Base-by-base conservation (phyloP, 2,797 vertebrate species). In the Oreochromis mossambicus region DNA sequence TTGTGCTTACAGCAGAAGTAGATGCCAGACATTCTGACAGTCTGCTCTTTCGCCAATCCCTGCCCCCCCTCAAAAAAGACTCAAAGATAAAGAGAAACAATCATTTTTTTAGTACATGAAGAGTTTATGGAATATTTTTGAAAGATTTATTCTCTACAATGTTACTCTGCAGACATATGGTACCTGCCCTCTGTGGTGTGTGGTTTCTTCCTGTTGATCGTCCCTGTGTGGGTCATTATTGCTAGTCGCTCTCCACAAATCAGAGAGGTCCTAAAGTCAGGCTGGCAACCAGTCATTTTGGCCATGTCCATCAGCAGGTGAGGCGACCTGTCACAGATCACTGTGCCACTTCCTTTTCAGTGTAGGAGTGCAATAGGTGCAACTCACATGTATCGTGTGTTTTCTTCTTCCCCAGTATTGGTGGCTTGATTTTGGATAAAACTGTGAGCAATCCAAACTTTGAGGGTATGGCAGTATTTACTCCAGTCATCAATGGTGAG, bases 281-380 rank as follows among this genome's bases (percentile, higher is more conserved):
- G 97, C 7, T 98, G 97, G 98, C 95, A 97, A 79, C 98, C 98
- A 0, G 96, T 98, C 54, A 96, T 98, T 21, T 89, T 97, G 41
- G 98, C 97, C 50, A 98, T 98, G 97, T 94, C 95, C 66, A 95
- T 98, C 86, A 98, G 97, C 97, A 98, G 97, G 97, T 98, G 93
- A 85, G 84, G 8, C 1, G 0, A 34, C 34, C 34, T 29, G 11
- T 24, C 36, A 63, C 3, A 7, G 17, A n/a, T 75, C n/a, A n/a
- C 7, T 24, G 24, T 12, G 8, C 24, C 0, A 43, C 41, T 58
- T 75, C 52, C 26, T 48, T 0, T 75, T 0, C 43, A 32, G 2
- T n/a, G 26, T n/a, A 75, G 70, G 10, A 13, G 26, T 50, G 70
- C 0, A 75, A 32, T 13, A 3, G 43, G 43, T 19, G 5, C 17